Evolutionary conservation across 2,888 invertebrate species (phyloP), one percentile per base, ranked within the genome.

Genomic region (Eupithecia dodoneata): DNA sequence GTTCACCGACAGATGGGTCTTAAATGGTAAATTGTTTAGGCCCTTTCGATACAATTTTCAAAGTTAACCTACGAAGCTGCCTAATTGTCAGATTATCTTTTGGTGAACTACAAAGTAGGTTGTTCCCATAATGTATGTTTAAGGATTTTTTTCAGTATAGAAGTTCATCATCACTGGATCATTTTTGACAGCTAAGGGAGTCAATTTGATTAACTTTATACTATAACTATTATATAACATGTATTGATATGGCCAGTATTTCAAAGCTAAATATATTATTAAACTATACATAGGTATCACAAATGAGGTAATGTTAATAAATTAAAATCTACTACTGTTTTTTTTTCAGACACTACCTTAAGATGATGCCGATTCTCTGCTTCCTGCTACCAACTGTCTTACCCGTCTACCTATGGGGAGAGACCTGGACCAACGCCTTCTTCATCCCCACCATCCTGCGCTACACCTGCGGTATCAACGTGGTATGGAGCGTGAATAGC

Each of bases 401-500:
- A 15, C 98, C 99, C 0, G 97, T 97, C 83, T 97, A 97, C 84
- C 96, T 96, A 83, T 98, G 98, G 97, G 96, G 96, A 4, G 98
- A 98, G 88, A 96, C 96, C 3, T 95, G 96, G 81, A 95, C 96
- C 85, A 96, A 96, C 75, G 96, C 98, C 2, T 98, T 97, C 96
- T 97, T 97, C 89, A 95, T 97, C 42, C 96, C 97, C 55, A 97
- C 97, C 2, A 94, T 98, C 76, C 92, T 97, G 76, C 96, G 99
- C 73, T 99, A 98, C 91, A 96, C 97, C 0, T 83, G 97, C 47
- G 96, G 97, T 0, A 96, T 99, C 83, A 97, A 99, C 89, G 95
- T 96, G 55, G 99, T 99, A 0, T 99, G 99, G 99, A 94, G 98
- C 81, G 98, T 99, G 9, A 99, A 99, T 92, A 98, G 98, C 85